A percentile compares a stretch with the other conserved stretches of the same genome.
These are phyloP conservation scores for Drosophila bipectinata DNA, from an alignment of 1,140 invertebrate genomes.

Conservation along the genomic window DNA sequence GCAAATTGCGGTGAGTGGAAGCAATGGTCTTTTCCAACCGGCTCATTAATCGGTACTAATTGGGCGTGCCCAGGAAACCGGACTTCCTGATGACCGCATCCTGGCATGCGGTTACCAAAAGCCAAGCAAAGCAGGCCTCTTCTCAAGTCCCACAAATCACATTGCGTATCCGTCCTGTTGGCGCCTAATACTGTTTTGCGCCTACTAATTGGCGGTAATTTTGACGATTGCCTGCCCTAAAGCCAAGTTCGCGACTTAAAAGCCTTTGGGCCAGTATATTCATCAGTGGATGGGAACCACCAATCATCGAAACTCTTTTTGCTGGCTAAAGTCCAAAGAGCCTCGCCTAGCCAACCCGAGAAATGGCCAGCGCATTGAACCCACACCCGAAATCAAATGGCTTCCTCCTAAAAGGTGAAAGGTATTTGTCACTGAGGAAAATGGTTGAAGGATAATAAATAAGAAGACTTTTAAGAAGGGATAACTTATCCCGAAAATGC, in stretches of 20 bases:
- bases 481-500: too few species aligned
- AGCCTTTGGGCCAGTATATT: constrained; percentile 3
- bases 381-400: constrained; percentile 11
- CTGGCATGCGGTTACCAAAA: constrained; percentile 17
- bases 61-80: constrained; percentile 45
- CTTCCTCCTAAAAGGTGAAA: neutral
- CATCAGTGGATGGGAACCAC: neutral
- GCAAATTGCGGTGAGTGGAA: constrained; percentile 12
- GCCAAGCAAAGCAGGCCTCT: constrained; percentile 3
- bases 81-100: constrained; percentile 48
- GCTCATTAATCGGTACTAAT: constrained; percentile 57
- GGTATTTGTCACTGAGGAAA: constrained; percentile 1
- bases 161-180: constrained; percentile 13
- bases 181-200: constrained; percentile 22
- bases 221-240: constrained; percentile 1
- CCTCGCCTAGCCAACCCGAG: neutral
- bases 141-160: constrained; percentile 7
- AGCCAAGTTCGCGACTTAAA: constrained; percentile 1
- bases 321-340: constrained; percentile 2
- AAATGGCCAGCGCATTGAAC: constrained; percentile 36
- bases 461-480: neutral
- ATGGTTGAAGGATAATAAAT: neutral
- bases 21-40: constrained; percentile 29
- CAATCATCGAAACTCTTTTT: constrained; percentile 12
- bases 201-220: constrained; percentile 33